Evolutionary conservation across 2,888 invertebrate species (phyloP), one percentile per base, ranked within the genome.

Genomic region (Lithosia quadra): DNA sequence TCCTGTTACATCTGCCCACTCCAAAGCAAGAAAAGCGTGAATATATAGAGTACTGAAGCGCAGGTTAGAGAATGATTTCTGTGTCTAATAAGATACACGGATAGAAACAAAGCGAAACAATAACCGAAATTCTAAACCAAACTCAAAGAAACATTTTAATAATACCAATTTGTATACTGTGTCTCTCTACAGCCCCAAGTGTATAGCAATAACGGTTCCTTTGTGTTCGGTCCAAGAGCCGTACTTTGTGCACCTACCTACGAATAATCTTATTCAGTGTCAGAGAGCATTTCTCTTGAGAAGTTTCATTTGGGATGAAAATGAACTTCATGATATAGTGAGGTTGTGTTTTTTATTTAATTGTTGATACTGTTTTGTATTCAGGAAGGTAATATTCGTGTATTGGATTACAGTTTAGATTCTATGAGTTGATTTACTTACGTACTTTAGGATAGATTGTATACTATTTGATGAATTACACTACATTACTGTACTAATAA

Each of bases 261-360:
- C 79, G 82, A 85, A 85, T 89, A 88, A 89, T 85, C 86, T 85
- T 85, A 85, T 88, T 85, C 80, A 73, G 65, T 79, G 61, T 73
- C 68, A 71, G 60, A 66, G 63, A 79, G 66, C 53, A 69, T 68
- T 65, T 63, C 76, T 82, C 73, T 69, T 65, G 65, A 77, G 71
- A 57, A 67, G 56, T 36, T n/a, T 63, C 71, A 39, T 68, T n/a
- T 62, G 15, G 13, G 39, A 15, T 64, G 39, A 11, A 57, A 64
- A 79, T 66, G 18, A 58, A 63, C 43, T 33, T 43, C 56, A 0
- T 56, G 58, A 34, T 24, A 49, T 7, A 11, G 28, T 43, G 7
- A 56, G 33, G n/a, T 64, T 59, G 33, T 60, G 56, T 21, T 65
- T 68, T 62, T 72, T 68, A 15, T 63, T 53, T 55, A 55, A 64